These are phyloP conservation scores for Venturia canescens DNA, from an alignment of 1,140 invertebrate genomes.

Conservation along the genomic window DNA sequence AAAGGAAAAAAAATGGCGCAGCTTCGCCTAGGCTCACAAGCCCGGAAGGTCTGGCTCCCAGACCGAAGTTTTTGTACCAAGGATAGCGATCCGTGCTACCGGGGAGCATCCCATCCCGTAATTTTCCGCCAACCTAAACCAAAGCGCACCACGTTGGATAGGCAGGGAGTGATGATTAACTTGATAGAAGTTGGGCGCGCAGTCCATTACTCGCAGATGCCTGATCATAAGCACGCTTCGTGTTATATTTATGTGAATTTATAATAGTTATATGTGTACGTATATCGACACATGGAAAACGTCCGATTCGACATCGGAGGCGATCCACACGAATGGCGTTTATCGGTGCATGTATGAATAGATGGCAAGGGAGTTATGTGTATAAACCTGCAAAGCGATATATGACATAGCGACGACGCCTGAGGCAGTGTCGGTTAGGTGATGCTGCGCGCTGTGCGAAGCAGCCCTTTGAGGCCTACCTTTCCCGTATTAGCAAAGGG, in stretches of 20 bases:
- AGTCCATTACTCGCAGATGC: constrained; percentile 1
- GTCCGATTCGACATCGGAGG: background rate
- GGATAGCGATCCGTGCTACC: too few relatives aligned
- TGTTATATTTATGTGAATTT: background rate
- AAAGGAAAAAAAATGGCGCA: background rate
- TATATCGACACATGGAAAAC: constrained; percentile 6
- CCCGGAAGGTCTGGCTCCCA: too few relatives aligned
- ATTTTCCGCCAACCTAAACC: too few relatives aligned
- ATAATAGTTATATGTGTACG: background rate
- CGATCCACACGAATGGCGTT: background rate
- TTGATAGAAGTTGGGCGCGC: background rate
- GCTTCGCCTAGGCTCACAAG: background rate
- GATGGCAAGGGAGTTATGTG: too few relatives aligned
- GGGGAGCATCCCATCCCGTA: too few relatives aligned
- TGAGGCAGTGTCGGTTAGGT: constrained; percentile 1
- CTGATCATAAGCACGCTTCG: background rate
- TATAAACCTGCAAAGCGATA: too few relatives aligned
- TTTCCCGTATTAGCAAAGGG: constrained; percentile 43
- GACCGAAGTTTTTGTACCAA: background rate
- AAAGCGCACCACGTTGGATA: background rate
- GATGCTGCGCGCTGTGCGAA: constrained; percentile 34
- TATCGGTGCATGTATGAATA: background rate
- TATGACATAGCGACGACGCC: constrained; percentile 10
- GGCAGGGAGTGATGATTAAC: background rate
- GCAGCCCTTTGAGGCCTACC: constrained; percentile 49